These are phyloP conservation scores for Sylvilagus bachmani DNA, from an alignment of 2,113 vertebrate species.

Conservation along the genomic window DNA sequence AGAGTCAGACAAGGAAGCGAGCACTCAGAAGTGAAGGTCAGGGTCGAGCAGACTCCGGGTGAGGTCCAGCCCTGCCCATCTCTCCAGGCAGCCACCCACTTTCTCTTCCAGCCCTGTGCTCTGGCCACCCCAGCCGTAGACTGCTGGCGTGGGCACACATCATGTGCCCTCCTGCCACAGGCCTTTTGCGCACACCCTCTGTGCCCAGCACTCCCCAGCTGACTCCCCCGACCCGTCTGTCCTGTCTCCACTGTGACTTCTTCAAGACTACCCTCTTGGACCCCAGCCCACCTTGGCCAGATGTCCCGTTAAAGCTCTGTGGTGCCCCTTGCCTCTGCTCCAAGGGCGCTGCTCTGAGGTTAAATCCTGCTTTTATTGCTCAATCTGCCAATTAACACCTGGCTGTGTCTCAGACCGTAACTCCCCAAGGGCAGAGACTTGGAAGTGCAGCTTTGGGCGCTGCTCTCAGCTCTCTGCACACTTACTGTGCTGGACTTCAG, in stretches of 20 bases:
- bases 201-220: too few relatives aligned
- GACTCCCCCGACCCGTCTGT: not conserved
- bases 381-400: not conserved
- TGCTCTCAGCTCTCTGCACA: not conserved
- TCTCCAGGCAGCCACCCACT: not conserved
- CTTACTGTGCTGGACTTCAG: not conserved
- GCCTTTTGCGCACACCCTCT: not conserved
- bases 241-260: not conserved
- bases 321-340: not conserved
- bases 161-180: not conserved
- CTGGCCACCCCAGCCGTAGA: not conserved
- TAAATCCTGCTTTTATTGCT: conserved; percentile 14
- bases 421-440: not conserved
- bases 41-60: not conserved
- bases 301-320: not conserved
- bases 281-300: not conserved
- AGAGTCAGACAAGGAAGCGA: not conserved
- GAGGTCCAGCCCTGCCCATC: not conserved
- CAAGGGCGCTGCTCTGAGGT: not conserved
- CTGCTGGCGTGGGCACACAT: not conserved
- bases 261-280: not conserved
- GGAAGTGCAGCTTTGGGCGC: not conserved
- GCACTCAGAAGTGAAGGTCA: not conserved
- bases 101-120: not conserved
- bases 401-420: not conserved